phyloP scores from a whole-genome alignment of 2,797 vertebrate genomes.

The Rhinichthys osculus region DNA sequence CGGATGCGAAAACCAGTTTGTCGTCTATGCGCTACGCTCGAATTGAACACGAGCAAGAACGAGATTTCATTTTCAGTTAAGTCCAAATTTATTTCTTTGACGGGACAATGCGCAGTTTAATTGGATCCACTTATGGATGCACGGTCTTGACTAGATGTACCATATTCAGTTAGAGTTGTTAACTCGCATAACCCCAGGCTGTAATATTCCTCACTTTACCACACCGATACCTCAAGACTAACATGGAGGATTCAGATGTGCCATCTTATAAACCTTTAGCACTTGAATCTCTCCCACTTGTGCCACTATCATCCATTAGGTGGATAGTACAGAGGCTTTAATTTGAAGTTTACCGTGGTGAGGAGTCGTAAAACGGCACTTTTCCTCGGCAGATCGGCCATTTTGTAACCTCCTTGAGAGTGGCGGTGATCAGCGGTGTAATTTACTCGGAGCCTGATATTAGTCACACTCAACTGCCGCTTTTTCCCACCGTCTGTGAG shows the following conservation, averaged over 20 bases:
- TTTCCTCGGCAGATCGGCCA: constrained; percentile 46
- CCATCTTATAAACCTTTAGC: constrained; percentile 56
- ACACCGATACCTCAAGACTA: constrained; percentile 40
- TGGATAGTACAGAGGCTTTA: constrained; percentile 48
- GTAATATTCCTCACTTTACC: constrained; percentile 23
- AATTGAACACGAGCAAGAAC: not conserved
- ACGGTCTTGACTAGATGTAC: not conserved
- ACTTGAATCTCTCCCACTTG: constrained; percentile 57
- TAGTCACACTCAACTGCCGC: constrained; percentile 58
- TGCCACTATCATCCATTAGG: constrained; percentile 60
- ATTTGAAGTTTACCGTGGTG: constrained; percentile 61
- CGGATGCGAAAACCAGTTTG: not conserved
- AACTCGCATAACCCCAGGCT: constrained; percentile 6
- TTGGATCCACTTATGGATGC: not conserved
- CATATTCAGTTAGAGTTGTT: constrained; percentile 23
- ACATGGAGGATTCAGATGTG: constrained; percentile 43
- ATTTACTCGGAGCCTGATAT: constrained; percentile 56
- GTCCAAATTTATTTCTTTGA: not conserved
- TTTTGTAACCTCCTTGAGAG: constrained; percentile 53
- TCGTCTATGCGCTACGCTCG: not conserved
- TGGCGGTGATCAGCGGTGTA: constrained; percentile 55
- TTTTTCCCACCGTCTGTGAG: constrained; percentile 37
- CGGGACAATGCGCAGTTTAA: not conserved
- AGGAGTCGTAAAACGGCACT: constrained; percentile 58
- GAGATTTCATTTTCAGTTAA: not conserved